Evolutionary conservation across 2,888 invertebrate species (phyloP), one percentile per base, ranked within the genome.

Genomic region (Plagiodera versicolora): DNA sequence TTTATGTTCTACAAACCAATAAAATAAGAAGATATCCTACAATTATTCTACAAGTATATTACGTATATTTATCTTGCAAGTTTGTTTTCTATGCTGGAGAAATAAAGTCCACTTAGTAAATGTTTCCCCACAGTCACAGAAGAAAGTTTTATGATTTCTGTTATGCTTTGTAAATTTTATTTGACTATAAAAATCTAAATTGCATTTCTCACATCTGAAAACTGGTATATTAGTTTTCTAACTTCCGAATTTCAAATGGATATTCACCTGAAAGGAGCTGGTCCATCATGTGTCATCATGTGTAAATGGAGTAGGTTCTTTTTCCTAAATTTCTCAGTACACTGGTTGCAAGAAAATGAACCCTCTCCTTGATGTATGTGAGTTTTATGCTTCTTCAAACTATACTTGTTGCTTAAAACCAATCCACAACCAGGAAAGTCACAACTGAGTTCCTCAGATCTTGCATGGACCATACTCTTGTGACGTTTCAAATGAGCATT

Each of bases 41-140:
- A 24, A 53, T 24, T 46, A 19, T 18, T 46, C 2, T 3, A n/a
- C 6, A 18, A 46, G 19, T 17, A 10, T 1, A 18, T 20, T 39
- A 30, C 39, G 52, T 4, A 53, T 61, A 44, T 46, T 45, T 14
- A 56, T 19, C 2, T n/a, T 51, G 24, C 71, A 71, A 35, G 64
- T 59, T 46, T 60, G 69, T 63, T 65, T 73, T 59, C 65, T 70
- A 56, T 78, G 77, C 57, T 65, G 59, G 16, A 71, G 57, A 28
- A 74, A 64, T 44, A 60, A 19, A 14, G 72, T 68, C 75, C 75
- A 78, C 61, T 69, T 72, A 19, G 71, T 59, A 68, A 74, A 76
- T 39, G 53, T 58, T 56, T 69, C 55, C 11, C 72, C 72, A 69
- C 77, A 78, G 51, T 73, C 70, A 63, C 77, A 78, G 11, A 64